Evolutionary conservation across 2,888 invertebrate species (phyloP).

Genomic region (Dascillus cervinus): DNA sequence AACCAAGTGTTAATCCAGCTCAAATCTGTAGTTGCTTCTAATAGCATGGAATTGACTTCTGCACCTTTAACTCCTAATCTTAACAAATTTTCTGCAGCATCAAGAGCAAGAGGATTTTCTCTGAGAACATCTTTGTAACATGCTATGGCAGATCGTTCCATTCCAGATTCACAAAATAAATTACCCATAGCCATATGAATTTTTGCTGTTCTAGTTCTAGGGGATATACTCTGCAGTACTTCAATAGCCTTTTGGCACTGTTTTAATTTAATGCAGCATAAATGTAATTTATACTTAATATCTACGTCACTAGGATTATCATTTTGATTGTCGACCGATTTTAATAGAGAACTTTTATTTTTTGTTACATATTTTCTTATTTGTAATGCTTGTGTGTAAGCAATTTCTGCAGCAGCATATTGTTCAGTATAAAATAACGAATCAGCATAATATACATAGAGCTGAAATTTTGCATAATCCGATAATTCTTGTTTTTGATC

Average conservation of each 20-base stretch:
- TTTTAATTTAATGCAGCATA: conserved; percentile 59
- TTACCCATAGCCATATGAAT: conserved; percentile 71
- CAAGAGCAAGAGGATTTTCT: conserved; percentile 62
- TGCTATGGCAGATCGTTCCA: conserved; percentile 63
- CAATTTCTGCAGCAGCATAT: conserved; percentile 59
- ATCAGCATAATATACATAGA: conserved; percentile 62
- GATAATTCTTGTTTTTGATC: conserved; percentile 58
- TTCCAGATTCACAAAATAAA: conserved; percentile 60
- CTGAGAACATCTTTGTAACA: conserved; percentile 73
- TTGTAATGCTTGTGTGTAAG: conserved; percentile 57
- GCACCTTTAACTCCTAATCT: conserved; percentile 62
- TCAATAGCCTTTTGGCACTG: conserved; percentile 55
- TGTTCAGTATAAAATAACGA: conserved; percentile 59
- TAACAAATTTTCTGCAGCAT: conserved; percentile 65
- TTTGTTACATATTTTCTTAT: conserved; percentile 55
- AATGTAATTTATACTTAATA: conserved; percentile 64
- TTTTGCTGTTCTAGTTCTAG: conserved; percentile 61
- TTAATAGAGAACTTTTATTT: conserved; percentile 43
- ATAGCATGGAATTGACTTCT: conserved; percentile 66
- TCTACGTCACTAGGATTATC: conserved; percentile 55
- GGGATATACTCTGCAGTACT: conserved; percentile 50
- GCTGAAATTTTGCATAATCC: conserved; percentile 57
- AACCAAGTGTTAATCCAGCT: conserved; percentile 57
- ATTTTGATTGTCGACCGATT: conserved; percentile 42
- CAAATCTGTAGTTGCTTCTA: conserved; percentile 45